A percentile compares a stretch with the other conserved stretches of the same genome.
Evolutionary conservation across 30 jellyfish, hydroid and myxozoan species (phyloP).

Genomic region (Rhopilema esculentum): DNA sequence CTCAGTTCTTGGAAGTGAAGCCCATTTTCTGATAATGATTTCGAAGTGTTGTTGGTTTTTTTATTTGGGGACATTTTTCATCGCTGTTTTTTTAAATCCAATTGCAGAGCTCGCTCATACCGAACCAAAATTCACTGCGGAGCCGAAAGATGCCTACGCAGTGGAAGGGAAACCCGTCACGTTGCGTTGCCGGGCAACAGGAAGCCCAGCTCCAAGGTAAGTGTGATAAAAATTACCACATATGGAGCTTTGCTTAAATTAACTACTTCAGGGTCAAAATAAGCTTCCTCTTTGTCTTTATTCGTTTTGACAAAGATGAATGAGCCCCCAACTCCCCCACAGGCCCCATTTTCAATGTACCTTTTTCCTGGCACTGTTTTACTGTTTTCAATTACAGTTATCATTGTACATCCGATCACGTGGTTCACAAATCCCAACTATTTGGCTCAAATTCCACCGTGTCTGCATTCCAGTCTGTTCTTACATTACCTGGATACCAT

Average conservation of each 20-base stretch:
- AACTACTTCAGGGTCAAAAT: too few relatives aligned
- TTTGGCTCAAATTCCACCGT: too few relatives aligned
- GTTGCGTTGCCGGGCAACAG: conserved; percentile 78
- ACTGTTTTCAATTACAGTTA: too few relatives aligned
- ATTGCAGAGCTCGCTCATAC: conserved; percentile 51
- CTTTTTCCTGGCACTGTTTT: too few relatives aligned
- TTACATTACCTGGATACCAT: too few relatives aligned
- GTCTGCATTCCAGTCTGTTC: too few relatives aligned
- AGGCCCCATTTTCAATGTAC: too few relatives aligned
- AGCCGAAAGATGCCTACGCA: conserved; percentile 72
- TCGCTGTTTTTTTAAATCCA: conserved; percentile 1
- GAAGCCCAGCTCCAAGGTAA: conserved; percentile 80
- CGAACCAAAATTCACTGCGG: conserved; percentile 70
- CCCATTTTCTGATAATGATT: not conserved
- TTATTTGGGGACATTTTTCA: not conserved
- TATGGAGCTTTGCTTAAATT: not conserved
- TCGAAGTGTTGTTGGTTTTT: not conserved
- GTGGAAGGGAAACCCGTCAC: conserved; percentile 54
- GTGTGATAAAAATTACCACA: not conserved
- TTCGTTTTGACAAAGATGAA: too few relatives aligned
- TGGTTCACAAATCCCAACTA: too few relatives aligned
- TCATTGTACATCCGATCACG: too few relatives aligned
- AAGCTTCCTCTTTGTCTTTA: too few relatives aligned
- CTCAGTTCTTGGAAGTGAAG: not conserved
- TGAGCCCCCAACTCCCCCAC: too few relatives aligned